phyloP scores from a whole-genome alignment of 2,113 vertebrate species.

The Eulemur macaco region DNA sequence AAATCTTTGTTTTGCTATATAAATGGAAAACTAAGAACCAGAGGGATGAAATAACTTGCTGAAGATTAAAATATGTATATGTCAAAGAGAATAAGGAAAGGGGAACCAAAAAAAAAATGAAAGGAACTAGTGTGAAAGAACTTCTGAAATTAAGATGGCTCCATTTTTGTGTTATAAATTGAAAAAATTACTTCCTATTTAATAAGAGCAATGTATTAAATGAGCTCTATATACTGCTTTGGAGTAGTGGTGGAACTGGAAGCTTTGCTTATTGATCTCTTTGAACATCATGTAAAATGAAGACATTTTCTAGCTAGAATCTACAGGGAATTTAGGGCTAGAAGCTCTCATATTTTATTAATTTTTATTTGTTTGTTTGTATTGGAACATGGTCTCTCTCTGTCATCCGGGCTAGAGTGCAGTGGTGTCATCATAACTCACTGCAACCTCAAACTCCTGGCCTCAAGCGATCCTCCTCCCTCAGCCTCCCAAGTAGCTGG shows the following conservation, averaged over 20 bases:
- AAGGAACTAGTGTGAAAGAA: not conserved
- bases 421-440: too few relatives aligned
- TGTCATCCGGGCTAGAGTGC: too few relatives aligned
- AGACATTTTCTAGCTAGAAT: not conserved
- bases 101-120: not conserved
- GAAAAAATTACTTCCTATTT: not conserved
- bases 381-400: too few relatives aligned
- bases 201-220: not conserved
- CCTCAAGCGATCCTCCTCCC: too few relatives aligned
- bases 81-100: constrained; percentile 10
- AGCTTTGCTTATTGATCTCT: not conserved
- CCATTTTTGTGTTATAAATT: not conserved
- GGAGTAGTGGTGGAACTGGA: not conserved
- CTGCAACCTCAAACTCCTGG: too few relatives aligned
- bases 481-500: too few relatives aligned
- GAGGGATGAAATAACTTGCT: not conserved
- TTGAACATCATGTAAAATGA: not conserved
- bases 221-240: not conserved
- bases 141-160: not conserved
- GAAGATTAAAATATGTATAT: not conserved
- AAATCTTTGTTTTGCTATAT: constrained; percentile 11
- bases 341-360: not conserved
- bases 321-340: not conserved
- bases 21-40: not conserved
- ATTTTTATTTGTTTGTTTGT: not conserved